phyloP scores from a whole-genome alignment of 2,888 invertebrate species.

The Plebejus melissa region DNA sequence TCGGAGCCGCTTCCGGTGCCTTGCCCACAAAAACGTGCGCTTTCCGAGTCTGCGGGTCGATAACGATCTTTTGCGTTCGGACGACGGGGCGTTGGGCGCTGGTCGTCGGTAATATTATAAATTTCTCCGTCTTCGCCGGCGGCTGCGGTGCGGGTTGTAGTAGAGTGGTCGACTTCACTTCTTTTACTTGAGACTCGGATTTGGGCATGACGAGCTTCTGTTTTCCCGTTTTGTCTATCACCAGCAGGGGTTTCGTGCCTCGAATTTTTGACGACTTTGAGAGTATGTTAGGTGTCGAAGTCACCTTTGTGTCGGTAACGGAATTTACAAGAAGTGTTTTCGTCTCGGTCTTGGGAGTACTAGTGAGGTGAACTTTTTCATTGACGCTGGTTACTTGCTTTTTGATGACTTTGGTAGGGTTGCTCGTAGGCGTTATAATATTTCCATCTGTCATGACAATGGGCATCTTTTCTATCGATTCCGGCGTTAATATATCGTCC shows the following conservation, averaged over 20 bases:
- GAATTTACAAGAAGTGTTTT: slow-evolving; percentile 67
- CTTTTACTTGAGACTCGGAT: slow-evolving; percentile 57
- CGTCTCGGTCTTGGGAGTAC: slow-evolving; percentile 54
- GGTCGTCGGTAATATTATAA: slow-evolving; percentile 65
- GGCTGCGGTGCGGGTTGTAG: slow-evolving; percentile 53
- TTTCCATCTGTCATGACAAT: slow-evolving; percentile 77
- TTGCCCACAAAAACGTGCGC: slow-evolving; percentile 66
- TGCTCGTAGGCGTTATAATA: slow-evolving; percentile 53
- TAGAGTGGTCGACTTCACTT: slow-evolving; percentile 51
- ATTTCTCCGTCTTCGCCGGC: slow-evolving; percentile 60
- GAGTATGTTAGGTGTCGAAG: slow-evolving; percentile 69
- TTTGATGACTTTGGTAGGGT: slow-evolving; percentile 56
- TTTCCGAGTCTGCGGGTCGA: slow-evolving; percentile 71
- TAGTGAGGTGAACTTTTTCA: slow-evolving; percentile 53
- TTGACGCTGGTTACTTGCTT: slow-evolving; percentile 52
- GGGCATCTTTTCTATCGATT: slow-evolving; percentile 84
- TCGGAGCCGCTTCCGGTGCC: slow-evolving; percentile 47
- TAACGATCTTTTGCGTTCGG: slow-evolving; percentile 70
- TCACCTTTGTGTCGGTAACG: slow-evolving; percentile 54
- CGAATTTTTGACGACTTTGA: slow-evolving; percentile 71
- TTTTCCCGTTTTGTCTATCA: slow-evolving; percentile 72
- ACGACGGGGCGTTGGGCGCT: slow-evolving; percentile 55
- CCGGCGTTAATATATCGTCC: slow-evolving; percentile 83
- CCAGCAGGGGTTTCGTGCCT: slow-evolving; percentile 67
- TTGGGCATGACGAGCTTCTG: slow-evolving; percentile 72